These are phyloP conservation scores for Microchirus variegatus DNA, from an alignment of 2,797 vertebrate genomes.

Conservation along the genomic window DNA sequence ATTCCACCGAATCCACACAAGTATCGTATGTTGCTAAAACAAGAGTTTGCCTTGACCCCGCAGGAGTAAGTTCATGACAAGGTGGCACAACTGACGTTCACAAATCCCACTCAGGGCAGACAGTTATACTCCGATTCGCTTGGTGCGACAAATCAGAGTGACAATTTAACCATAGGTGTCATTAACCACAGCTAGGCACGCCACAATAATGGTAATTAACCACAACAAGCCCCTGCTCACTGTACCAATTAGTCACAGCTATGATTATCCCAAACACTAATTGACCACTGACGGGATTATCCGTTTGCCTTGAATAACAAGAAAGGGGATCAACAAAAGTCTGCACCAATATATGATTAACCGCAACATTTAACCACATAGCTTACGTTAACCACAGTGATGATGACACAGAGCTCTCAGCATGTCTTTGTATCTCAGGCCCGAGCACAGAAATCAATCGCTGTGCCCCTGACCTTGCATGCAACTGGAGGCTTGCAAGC, in stretches of 20 bases:
- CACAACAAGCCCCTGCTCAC: slow-evolving; percentile 69
- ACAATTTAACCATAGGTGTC: slow-evolving; percentile 77
- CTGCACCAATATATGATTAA: slow-evolving; percentile 65
- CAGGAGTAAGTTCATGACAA: slow-evolving; percentile 54
- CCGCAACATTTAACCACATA: slow-evolving; percentile 60
- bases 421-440: slow-evolving; percentile 45
- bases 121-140: slow-evolving; percentile 20
- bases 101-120: slow-evolving; percentile 20
- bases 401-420: slow-evolving; percentile 49
- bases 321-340: slow-evolving; percentile 53
- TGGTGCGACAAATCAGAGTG: slow-evolving; percentile 57
- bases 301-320: slow-evolving; percentile 64
- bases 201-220: slow-evolving; percentile 76
- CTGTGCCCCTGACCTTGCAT: slow-evolving; percentile 64
- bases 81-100: slow-evolving; percentile 23
- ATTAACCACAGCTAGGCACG: slow-evolving; percentile 66
- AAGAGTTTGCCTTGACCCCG: slow-evolving; percentile 67
- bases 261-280: slow-evolving; percentile 80
- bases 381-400: slow-evolving; percentile 53
- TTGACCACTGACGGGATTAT: slow-evolving; percentile 74
- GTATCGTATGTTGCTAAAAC: slow-evolving; percentile 77
- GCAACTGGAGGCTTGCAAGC: slow-evolving; percentile 43
- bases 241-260: slow-evolving; percentile 78
- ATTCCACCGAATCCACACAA: slow-evolving; percentile 75
- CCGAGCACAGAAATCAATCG: slow-evolving; percentile 59